Conservation (phyloP, 1,140 invertebrate genomes). For the Bombus affinis region DNA sequence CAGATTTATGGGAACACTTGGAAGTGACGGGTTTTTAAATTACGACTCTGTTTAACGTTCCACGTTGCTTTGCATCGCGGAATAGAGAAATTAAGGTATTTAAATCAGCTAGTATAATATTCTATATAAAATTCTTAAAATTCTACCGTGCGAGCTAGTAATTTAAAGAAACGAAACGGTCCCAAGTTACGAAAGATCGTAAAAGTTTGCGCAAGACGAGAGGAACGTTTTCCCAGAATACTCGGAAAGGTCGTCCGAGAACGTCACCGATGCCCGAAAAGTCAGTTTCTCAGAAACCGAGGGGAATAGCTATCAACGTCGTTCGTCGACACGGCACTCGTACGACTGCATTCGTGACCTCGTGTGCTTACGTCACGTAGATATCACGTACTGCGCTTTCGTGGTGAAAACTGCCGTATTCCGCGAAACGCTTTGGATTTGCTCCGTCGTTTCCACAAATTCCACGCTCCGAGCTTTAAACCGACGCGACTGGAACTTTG, state of each 20-base stretch:
- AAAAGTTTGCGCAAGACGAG: neutral
- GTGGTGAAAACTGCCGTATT: slow-evolving; percentile 8
- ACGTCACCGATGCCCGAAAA: slow-evolving; percentile 13
- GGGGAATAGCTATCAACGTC: slow-evolving; percentile 7
- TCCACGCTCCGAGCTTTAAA: slow-evolving; percentile 12
- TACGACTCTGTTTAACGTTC: no score
- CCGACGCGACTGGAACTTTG: neutral
- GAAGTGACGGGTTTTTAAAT: no score
- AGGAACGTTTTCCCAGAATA: neutral
- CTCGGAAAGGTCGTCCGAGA: neutral
- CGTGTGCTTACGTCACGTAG: slow-evolving; percentile 20
- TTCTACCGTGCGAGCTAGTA: neutral
- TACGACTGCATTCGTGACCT: slow-evolving; percentile 1
- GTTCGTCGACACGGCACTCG: no score
- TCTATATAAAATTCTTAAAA: neutral
- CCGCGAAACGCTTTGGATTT: neutral
- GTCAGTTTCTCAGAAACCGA: neutral
- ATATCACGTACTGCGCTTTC: slow-evolving; percentile 17
- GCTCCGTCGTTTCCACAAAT: slow-evolving; percentile 11
- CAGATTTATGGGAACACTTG: no score
- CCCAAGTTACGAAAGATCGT: neutral
- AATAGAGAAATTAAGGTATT: no score
- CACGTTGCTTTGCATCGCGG: no score
- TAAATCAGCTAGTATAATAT: neutral
- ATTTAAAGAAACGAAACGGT: neutral